These are phyloP conservation scores for Mixornis gularis DNA, from an alignment of 2,113 vertebrate species.

Conservation along the genomic window DNA sequence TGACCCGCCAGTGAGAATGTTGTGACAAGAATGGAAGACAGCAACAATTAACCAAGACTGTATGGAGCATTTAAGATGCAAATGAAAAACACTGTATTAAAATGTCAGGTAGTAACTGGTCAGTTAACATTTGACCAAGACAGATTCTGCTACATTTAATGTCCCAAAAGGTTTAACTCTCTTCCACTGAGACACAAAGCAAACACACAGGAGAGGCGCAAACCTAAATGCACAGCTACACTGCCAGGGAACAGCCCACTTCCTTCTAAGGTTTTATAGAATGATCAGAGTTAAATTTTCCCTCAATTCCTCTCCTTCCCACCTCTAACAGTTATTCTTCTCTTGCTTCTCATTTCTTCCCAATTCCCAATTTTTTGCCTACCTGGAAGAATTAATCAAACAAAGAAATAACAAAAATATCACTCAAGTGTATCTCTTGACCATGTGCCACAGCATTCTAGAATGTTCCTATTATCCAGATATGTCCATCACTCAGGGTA, in stretches of 20 bases:
- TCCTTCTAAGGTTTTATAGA: neutral
- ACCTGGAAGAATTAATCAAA: neutral
- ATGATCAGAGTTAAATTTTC: neutral
- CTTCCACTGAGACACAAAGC: neutral
- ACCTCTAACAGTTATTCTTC: neutral
- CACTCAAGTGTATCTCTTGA: neutral
- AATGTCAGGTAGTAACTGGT: neutral
- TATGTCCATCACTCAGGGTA: neutral
- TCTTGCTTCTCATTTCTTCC: neutral
- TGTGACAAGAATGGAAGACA: neutral
- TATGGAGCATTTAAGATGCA: neutral
- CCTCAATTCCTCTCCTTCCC: neutral
- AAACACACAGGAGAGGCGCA: neutral
- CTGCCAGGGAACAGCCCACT: neutral
- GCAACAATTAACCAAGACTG: neutral
- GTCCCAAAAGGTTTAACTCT: neutral
- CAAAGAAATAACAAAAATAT: neutral
- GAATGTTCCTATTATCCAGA: neutral
- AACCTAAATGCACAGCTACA: neutral
- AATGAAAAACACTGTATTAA: neutral
- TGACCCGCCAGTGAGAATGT: neutral
- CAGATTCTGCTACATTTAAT: neutral
- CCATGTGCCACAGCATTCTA: neutral
- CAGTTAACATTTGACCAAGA: neutral
- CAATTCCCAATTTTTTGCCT: rapidly evolving